Evolutionary conservation across 2,797 vertebrate species (phyloP).

Genomic region (Potorous gilbertii): DNA sequence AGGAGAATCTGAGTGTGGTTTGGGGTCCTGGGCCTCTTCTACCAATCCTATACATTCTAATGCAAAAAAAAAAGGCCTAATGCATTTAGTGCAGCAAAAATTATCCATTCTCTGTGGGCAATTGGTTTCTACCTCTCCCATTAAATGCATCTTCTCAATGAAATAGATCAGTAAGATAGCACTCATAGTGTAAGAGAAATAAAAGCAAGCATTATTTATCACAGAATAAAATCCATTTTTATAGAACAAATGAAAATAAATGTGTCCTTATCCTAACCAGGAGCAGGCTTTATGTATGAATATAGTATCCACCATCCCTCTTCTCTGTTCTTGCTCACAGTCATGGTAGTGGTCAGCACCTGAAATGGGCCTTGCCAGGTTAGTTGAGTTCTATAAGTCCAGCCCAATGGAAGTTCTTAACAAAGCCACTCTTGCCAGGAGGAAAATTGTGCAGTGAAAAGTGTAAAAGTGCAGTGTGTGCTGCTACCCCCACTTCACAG

Average conservation of each 20-base stretch:
- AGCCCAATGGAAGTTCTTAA: neutral
- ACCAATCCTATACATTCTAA: neutral
- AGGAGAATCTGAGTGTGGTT: neutral
- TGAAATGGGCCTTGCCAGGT: neutral
- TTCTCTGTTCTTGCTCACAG: neutral
- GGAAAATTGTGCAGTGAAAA: neutral
- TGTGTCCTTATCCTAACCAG: neutral
- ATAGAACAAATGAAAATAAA: neutral
- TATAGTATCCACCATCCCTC: neutral
- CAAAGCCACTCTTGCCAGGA: neutral
- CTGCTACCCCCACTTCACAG: accelerated
- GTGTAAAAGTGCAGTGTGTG: neutral
- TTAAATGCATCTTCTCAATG: neutral
- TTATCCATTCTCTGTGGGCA: neutral
- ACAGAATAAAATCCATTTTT: neutral
- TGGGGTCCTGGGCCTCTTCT: neutral
- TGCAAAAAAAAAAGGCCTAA: neutral
- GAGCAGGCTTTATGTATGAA: neutral
- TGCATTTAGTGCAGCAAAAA: neutral
- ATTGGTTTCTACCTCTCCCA: neutral
- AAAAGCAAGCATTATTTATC: neutral
- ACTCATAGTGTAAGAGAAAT: neutral
- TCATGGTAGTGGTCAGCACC: neutral
- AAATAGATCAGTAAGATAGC: neutral
- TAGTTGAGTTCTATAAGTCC: neutral